Base-by-base conservation (phyloP, 2,797 vertebrate genomes). In the Lutjanus argentimaculatus region DNA sequence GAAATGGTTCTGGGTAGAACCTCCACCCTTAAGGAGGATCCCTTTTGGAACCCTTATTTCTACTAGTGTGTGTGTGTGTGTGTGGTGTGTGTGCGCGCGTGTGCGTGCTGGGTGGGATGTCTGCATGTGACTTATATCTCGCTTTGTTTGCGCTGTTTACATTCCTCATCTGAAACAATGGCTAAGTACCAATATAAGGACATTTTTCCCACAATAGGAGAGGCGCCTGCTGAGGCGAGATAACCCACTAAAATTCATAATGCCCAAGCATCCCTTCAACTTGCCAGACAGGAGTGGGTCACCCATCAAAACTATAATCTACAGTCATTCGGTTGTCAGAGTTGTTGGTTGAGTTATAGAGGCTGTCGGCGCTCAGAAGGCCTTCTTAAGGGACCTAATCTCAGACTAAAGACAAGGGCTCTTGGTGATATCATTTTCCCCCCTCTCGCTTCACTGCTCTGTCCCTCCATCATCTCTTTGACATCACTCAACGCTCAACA, bases 401-500 rank as follows among this genome's bases (percentile, higher is more conserved):
- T 88, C 68, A 65, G 79, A 80, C 87, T 57, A 85, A 88, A 90
- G 87, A 91, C 88, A 81, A 89, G 83, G 73, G 78, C 89, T 90
- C 79, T 86, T 22, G 70, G 84, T 80, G 81, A 91, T 91, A 87
- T 91, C 58, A 88, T 86, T 89, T 80, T 65, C 67, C 79, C 45
- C 55, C 84, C 55, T 86, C 72, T 82, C 80, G 84, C 91, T 84
- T 80, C 89, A 79, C 84, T 84, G 88, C 88, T 88, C 84, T 80
- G 91, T 95, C 93, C 92, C 86, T 95, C 93, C 92, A 94, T 96
- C 94, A 94, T 94, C 88, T 88, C 84, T 88, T 90, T 94, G 91
- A 94, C 95, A 94, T 92, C 91, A 89, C 92, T 95, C 93, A 94
- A 88, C 65, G 94, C 94, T 94, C 91, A 94, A 95, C 93, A 95